Conservation (phyloP, 1,140 invertebrate genomes). For the Camponotus vicinus region DNA sequence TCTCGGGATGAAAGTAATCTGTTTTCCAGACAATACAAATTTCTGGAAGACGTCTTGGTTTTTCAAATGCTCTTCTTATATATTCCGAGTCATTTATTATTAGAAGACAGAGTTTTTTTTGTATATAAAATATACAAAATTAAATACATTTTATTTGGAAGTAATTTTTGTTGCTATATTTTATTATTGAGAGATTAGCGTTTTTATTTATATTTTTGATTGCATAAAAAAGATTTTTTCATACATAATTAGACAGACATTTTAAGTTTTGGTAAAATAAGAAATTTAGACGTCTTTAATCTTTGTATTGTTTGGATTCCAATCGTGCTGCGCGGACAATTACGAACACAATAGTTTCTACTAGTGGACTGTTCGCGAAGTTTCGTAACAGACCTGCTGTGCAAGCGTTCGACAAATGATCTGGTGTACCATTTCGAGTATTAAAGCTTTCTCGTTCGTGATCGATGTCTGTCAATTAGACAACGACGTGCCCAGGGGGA, state of each 20-base stretch:
- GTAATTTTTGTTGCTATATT: not conserved
- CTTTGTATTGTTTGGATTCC: constrained; percentile 25
- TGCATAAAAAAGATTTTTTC: not conserved
- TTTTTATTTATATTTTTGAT: not conserved
- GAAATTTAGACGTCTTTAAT: constrained; percentile 21
- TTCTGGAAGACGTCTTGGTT: not conserved
- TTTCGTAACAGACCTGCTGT: constrained; percentile 43
- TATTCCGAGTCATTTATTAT: not conserved
- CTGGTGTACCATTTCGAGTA: constrained; percentile 33
- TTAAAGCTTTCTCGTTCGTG: constrained; percentile 36
- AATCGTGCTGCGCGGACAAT: constrained; percentile 25
- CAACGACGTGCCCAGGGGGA: not conserved
- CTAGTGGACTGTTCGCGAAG: constrained; percentile 27
- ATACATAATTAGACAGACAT: not conserved
- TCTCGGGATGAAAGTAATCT: constrained; percentile 32
- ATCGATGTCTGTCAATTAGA: constrained; percentile 51
- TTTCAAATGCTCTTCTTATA: not conserved
- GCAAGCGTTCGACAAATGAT: constrained; percentile 41
- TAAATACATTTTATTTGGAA: not conserved
- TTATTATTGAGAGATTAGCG: not conserved
- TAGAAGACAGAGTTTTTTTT: too few species aligned
- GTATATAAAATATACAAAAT: not conserved
- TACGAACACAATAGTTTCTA: constrained; percentile 39
- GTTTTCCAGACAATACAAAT: constrained; percentile 25
- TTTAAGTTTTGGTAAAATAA: not conserved